A percentile compares a stretch with the other conserved stretches of the same genome.
Conservation (phyloP, 2,888 invertebrate genomes). For the Lasioglossum villosulum region DNA sequence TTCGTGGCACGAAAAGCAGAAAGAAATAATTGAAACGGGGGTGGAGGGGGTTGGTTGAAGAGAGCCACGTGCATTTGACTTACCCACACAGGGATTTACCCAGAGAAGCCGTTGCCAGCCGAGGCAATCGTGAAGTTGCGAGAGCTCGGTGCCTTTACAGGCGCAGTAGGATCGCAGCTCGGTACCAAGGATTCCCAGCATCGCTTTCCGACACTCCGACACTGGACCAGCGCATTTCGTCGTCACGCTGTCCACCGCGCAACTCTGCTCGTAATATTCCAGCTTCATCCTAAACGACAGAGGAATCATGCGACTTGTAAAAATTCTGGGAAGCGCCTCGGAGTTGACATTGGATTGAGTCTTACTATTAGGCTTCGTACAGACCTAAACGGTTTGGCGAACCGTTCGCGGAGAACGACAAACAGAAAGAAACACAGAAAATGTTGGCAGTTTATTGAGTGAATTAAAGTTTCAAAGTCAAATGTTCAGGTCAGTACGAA, state of each 20-base stretch:
- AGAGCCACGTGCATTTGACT: conserved; percentile 82
- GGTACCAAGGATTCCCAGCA: conserved; percentile 95
- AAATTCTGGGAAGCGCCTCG: neutral
- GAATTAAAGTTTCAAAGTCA: too few relatives aligned
- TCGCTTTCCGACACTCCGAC: conserved; percentile 93
- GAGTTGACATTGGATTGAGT: too few relatives aligned
- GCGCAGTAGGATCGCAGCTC: conserved; percentile 94
- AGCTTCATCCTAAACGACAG: conserved; percentile 88
- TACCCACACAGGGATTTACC: conserved; percentile 97
- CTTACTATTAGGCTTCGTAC: too few relatives aligned
- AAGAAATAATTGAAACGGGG: neutral
- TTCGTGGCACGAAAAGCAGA: neutral
- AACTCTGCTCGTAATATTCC: conserved; percentile 95
- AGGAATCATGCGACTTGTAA: neutral
- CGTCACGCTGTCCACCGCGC: conserved; percentile 95
- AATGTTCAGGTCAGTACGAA: too few relatives aligned
- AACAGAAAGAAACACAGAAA: too few relatives aligned
- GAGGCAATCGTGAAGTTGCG: conserved; percentile 94
- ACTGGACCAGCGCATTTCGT: conserved; percentile 95
- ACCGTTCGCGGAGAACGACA: too few relatives aligned
- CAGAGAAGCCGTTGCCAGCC: conserved; percentile 96
- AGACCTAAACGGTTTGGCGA: too few relatives aligned
- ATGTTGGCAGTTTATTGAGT: too few relatives aligned
- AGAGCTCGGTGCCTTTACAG: conserved; percentile 94
- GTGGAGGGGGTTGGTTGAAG: neutral